These are phyloP conservation scores for Phocides pigmalion DNA, from an alignment of 1,140 invertebrate species.

Conservation along the genomic window DNA sequence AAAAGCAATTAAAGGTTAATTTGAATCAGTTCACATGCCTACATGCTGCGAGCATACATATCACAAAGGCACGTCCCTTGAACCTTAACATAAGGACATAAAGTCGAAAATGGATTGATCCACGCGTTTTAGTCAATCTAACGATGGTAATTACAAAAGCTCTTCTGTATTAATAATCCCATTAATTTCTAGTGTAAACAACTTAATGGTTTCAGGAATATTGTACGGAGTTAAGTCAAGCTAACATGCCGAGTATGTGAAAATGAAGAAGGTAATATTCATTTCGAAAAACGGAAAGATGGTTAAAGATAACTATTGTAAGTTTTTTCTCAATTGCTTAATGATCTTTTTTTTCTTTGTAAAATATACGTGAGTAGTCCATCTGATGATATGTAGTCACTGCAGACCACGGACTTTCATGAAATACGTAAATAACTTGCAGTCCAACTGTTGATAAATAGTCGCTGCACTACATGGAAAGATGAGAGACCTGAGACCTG, in stretches of 20 bases:
- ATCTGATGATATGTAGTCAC: too few relatives aligned
- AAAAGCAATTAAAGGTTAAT: constrained; percentile 18
- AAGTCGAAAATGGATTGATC: not conserved
- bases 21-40: constrained; percentile 10
- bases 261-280: not conserved
- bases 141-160: constrained; percentile 15
- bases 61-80: not conserved
- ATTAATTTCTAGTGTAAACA: constrained; percentile 18
- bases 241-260: not conserved
- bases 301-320: too few relatives aligned
- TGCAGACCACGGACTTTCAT: too few relatives aligned
- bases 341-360: too few relatives aligned
- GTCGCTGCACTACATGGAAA: too few relatives aligned
- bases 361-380: too few relatives aligned
- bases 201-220: constrained; percentile 3
- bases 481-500: too few relatives aligned
- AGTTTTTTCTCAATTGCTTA: too few relatives aligned
- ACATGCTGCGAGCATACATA: not conserved
- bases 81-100: not conserved
- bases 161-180: constrained; percentile 19
- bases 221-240: not conserved
- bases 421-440: too few relatives aligned
- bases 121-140: not conserved
- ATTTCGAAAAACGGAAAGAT: not conserved
- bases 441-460: too few relatives aligned